A percentile compares a stretch with the other conserved stretches of the same genome.
These are phyloP conservation scores for Sesia apiformis DNA, from an alignment of 2,888 invertebrate genomes.

Conservation along the genomic window DNA sequence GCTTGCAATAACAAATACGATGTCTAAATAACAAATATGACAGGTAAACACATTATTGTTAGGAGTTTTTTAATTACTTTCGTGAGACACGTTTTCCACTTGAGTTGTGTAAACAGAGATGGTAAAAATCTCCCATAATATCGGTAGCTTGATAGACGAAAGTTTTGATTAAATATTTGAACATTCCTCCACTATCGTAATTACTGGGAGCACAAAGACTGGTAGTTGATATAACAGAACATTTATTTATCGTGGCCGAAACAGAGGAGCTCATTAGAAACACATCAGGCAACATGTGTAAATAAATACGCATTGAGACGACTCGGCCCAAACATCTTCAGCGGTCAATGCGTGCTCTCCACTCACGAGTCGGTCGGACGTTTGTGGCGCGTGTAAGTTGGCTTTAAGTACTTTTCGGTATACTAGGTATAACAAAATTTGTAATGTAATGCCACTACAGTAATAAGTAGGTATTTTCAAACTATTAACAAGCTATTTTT, in stretches of 20 bases:
- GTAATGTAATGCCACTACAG: too few relatives aligned
- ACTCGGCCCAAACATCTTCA: constrained; percentile 47
- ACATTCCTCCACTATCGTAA: constrained; percentile 53
- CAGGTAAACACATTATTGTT: constrained; percentile 41
- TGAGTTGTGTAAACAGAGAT: constrained; percentile 50
- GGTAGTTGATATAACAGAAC: constrained; percentile 56
- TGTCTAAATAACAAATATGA: constrained; percentile 42
- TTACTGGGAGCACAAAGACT: constrained; percentile 60
- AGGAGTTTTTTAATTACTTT: constrained; percentile 42
- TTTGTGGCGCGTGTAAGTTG: not conserved
- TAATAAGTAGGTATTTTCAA: too few relatives aligned
- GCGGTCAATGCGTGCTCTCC: constrained; percentile 31
- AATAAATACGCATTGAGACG: constrained; percentile 53
- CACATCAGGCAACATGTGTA: constrained; percentile 63
- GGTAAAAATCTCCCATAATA: constrained; percentile 44
- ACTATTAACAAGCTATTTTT: too few relatives aligned
- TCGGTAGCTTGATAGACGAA: constrained; percentile 68
- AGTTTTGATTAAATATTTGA: constrained; percentile 69
- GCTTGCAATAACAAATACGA: constrained; percentile 46
- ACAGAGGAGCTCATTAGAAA: constrained; percentile 59
- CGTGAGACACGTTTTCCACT: constrained; percentile 38
- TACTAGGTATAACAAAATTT: too few relatives aligned
- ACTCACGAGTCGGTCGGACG: constrained; percentile 12
- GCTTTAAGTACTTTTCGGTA: too few relatives aligned
- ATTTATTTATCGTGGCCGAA: constrained; percentile 40